phyloP scores from a whole-genome alignment of 2,797 vertebrate genomes.

The Leucoraja ocellata region DNA sequence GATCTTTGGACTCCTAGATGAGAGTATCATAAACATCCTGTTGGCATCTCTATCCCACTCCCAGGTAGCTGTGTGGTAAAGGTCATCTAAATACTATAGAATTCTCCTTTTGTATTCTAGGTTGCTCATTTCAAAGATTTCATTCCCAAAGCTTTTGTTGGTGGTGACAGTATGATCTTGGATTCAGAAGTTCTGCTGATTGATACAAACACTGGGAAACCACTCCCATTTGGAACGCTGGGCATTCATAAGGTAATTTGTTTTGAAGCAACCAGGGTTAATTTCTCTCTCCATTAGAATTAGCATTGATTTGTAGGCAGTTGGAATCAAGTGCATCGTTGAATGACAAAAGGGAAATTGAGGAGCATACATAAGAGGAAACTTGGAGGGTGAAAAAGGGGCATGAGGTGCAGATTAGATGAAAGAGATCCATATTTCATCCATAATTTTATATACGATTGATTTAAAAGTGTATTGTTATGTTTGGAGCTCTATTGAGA shows the following conservation, averaged over 20 bases:
- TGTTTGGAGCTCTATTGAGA: background rate
- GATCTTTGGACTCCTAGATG: background rate
- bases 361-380: too few relatives aligned
- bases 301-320: background rate
- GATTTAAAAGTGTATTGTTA: background rate
- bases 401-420: too few relatives aligned
- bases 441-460: background rate
- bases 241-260: slow-evolving; percentile 87
- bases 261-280: background rate
- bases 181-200: slow-evolving; percentile 94
- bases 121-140: slow-evolving; percentile 96
- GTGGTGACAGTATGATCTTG: slow-evolving; percentile 89
- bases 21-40: background rate
- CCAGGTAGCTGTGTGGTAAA: too few relatives aligned
- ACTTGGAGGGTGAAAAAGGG: too few relatives aligned
- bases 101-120: slow-evolving; percentile 51
- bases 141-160: slow-evolving; percentile 86
- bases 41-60: background rate
- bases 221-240: slow-evolving; percentile 87
- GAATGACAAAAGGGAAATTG: too few relatives aligned
- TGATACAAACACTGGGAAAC: slow-evolving; percentile 85
- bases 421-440: too few relatives aligned
- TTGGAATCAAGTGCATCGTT: too few relatives aligned
- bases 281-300: background rate
- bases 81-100: background rate